Percentiles rank a stretch among this genome's conserved stretches.
Conservation (phyloP, 2,888 invertebrate species). For the Spatulosminthurus flaviceps region DNA sequence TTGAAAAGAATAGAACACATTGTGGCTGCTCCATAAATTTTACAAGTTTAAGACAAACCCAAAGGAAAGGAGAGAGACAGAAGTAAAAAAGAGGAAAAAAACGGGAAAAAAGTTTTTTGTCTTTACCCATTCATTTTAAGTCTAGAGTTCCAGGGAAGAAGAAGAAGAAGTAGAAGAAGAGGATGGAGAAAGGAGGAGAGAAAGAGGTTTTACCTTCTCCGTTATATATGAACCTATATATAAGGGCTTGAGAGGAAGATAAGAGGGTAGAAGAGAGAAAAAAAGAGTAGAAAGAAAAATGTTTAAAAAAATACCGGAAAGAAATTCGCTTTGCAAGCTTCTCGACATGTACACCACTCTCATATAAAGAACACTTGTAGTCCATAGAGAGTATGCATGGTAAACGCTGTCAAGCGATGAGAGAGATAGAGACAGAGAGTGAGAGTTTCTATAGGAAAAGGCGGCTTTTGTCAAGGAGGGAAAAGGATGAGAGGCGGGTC, state of each 20-base stretch:
- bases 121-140: slow-evolving; percentile 34
- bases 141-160: not conserved
- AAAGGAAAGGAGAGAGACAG: slow-evolving; percentile 22
- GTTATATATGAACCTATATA: not conserved
- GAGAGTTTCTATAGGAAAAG: slow-evolving; percentile 22
- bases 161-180: no score
- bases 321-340: slow-evolving; percentile 17
- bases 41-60: slow-evolving; percentile 42
- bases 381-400: not conserved
- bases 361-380: not conserved
- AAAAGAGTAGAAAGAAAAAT: slow-evolving; percentile 19
- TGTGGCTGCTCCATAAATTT: slow-evolving; percentile 49
- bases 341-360: not conserved
- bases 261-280: not conserved
- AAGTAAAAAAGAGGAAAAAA: not conserved
- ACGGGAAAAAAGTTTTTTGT: slow-evolving; percentile 38
- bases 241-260: not conserved
- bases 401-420: slow-evolving; percentile 5
- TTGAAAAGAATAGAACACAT: slow-evolving; percentile 20
- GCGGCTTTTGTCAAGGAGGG: slow-evolving; percentile 1
- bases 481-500: slow-evolving; percentile 24
- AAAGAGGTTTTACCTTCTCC: not conserved
- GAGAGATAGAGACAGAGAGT: slow-evolving; percentile 11
- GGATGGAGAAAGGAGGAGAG: not conserved
- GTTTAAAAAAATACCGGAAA: not conserved